Conservation (phyloP, 1,140 invertebrate genomes). For the Agraylea sexmaculata region DNA sequence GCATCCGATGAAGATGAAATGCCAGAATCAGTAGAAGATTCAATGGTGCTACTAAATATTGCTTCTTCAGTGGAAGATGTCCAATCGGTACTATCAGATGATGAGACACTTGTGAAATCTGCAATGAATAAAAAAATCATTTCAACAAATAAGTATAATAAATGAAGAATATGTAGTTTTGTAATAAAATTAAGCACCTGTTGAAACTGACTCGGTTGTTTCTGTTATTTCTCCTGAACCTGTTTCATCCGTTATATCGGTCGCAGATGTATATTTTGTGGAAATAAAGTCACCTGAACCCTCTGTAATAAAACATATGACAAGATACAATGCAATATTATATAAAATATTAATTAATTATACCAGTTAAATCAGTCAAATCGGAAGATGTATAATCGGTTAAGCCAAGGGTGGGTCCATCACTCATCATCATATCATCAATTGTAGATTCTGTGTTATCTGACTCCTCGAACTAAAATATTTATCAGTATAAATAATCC, state of each 20-base stretch:
- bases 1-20: background rate
- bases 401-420: slow-evolving; percentile 7
- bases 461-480: slow-evolving; percentile 4
- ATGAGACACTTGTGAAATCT: background rate
- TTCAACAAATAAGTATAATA: slow-evolving; percentile 1
- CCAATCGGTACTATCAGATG: slow-evolving; percentile 5
- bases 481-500: slow-evolving; percentile 2
- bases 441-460: slow-evolving; percentile 5
- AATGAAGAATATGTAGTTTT: too few species aligned
- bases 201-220: too few species aligned
- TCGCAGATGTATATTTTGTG: background rate
- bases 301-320: background rate
- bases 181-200: too few species aligned
- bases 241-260: too few species aligned
- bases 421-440: slow-evolving; percentile 20
- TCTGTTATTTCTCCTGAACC: too few species aligned
- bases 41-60: background rate
- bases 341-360: slow-evolving; percentile 4
- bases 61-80: slow-evolving; percentile 6
- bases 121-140: background rate
- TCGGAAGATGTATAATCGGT: background rate
- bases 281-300: slow-evolving; percentile 1
- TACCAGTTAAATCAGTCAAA: background rate
- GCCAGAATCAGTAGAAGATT: background rate
- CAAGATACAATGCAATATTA: background rate